Evolutionary conservation across 1,140 invertebrate genomes (phyloP), one percentile per base, ranked within the genome.

Genomic region (Heterodera carotae): DNA sequence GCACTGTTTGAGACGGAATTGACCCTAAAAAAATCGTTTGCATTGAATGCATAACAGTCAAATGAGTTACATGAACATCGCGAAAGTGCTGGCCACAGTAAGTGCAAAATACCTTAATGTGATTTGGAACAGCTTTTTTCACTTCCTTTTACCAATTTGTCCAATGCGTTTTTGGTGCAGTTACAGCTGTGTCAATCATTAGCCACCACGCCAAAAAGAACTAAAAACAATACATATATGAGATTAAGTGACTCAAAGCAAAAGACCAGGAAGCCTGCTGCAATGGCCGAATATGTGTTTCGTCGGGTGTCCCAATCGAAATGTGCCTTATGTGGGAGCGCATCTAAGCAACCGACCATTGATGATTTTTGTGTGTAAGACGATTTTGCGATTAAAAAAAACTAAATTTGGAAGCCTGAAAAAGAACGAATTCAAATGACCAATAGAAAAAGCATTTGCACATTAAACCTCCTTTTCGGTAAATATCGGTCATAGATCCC

Each of bases 1-100:
- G 96, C 94, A 69, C 93, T 93, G 91, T 96, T 98, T 36, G 95
- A 94, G 2, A 99, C 94, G 29, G 94, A 93, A 89, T 98, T 99
- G 5, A 99, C 93, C 92, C 92, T 93, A 79, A 4, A 88, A 79
- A 83, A 66, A 43, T 74, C 72, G 53, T 36, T 66, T 81, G 69
- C 74, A 67, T 81, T 33, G 8, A 67, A 25, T 53, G 18, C 31
- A 29, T n/a, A n/a, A n/a, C n/a, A 59, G 4, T 25, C 12, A 25
- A 12, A 10, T 43, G 34, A 89, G 91, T 91, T 90, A 93, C 95
- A 98, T 97, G 81, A 98, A 91, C 60, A 98, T 91, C 33, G 95
- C 96, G 77, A 98, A 85, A 29, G 95, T 97, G 34, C 93, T 94
- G 88, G 97, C 92, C 33, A 97, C 92, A 31, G 96, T 96, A 88